Evolutionary conservation across 2,113 vertebrate species (phyloP).

Genomic region (Thamnophis sirtalis): DNA sequence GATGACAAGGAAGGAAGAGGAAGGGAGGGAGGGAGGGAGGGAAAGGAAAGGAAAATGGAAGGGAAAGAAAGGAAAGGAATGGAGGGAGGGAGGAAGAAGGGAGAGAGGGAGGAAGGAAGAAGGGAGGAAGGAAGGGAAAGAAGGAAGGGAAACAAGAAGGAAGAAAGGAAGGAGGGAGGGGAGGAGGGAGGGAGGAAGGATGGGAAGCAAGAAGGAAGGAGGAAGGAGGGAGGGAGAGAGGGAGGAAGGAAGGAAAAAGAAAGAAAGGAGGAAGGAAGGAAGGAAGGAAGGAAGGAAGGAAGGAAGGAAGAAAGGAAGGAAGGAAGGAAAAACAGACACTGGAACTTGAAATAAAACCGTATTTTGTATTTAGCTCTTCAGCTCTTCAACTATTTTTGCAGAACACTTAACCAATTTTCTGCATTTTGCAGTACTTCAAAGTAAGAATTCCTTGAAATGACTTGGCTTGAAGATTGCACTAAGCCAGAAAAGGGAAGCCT

Average conservation of each 20-base stretch:
- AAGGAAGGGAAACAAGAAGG: too few relatives aligned
- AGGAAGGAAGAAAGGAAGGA: background rate
- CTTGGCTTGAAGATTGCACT: background rate
- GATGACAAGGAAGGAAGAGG: background rate
- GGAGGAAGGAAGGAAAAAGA: too few relatives aligned
- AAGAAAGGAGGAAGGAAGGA: too few relatives aligned
- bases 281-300: background rate
- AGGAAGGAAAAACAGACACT: background rate
- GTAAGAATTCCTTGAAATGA: background rate
- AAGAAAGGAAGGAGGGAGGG: too few relatives aligned
- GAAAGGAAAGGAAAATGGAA: too few relatives aligned
- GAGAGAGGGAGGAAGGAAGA: too few relatives aligned
- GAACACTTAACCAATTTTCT: background rate
- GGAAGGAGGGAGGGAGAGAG: too few relatives aligned
- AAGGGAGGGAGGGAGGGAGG: background rate
- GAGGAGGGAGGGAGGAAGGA: too few relatives aligned
- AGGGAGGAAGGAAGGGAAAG: too few relatives aligned
- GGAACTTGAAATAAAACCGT: background rate
- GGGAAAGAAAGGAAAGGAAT: too few relatives aligned
- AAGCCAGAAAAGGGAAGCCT: background rate
- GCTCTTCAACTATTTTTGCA: background rate
- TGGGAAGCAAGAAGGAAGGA: too few relatives aligned
- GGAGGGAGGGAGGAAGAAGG: too few relatives aligned
- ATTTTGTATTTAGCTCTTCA: background rate
- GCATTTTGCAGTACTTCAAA: background rate